phyloP scores from a whole-genome alignment of 2,113 vertebrate genomes.

The Phyllopteryx taeniolatus region DNA sequence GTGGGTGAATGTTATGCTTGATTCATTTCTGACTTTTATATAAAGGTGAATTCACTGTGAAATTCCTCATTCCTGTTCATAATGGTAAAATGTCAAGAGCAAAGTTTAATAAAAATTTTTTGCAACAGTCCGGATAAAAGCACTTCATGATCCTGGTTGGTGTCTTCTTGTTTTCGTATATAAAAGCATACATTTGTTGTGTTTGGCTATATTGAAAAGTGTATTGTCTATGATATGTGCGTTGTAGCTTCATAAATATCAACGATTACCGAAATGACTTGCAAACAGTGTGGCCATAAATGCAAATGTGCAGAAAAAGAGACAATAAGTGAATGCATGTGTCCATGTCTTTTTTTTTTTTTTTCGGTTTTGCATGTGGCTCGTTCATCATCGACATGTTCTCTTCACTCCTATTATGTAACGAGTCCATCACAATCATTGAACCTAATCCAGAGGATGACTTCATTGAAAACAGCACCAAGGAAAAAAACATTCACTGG shows the following conservation, averaged over 20 bases:
- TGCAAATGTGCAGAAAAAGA: slow-evolving; percentile 1
- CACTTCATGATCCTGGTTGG: background rate
- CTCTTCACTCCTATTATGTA: slow-evolving; percentile 51
- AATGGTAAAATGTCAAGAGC: background rate
- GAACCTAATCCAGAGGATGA: slow-evolving; percentile 18
- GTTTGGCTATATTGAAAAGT: background rate
- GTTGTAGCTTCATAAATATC: background rate
- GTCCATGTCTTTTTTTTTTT: background rate
- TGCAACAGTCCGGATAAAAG: background rate
- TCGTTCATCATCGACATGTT: slow-evolving; percentile 35
- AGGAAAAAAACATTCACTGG: background rate
- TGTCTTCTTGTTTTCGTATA: background rate
- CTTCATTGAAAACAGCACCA: background rate
- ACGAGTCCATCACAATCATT: slow-evolving; percentile 36
- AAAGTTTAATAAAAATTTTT: background rate
- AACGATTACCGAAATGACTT: background rate
- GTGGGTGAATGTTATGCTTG: background rate
- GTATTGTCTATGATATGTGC: background rate
- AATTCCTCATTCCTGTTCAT: background rate
- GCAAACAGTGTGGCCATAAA: background rate
- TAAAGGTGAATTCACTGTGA: background rate
- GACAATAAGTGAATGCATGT: background rate
- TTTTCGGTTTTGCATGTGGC: slow-evolving; percentile 21
- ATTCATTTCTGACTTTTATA: background rate
- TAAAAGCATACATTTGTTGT: background rate